Evolutionary conservation across 23 tunicate genomes (phyloP), one percentile per base, ranked within the genome.

Genomic region (Halocynthia roretzi): DNA sequence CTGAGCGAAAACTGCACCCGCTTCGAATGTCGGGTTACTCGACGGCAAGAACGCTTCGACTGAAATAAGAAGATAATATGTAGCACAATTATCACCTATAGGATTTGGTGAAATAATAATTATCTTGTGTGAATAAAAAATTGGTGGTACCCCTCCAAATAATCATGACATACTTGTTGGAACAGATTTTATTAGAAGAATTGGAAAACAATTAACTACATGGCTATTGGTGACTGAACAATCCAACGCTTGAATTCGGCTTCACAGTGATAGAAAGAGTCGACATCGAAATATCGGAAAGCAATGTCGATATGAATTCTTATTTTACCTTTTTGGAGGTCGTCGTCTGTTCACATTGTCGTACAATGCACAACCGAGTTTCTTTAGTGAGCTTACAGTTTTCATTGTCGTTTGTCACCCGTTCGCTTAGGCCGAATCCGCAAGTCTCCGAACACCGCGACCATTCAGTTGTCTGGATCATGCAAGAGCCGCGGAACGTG

Each of bases 401-500:
- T 8, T 69, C 56, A 77, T 96, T 96, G 78, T 89, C 87, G 82
- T 87, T 96, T 6, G 93, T 61, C 7, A 88, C 83, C 52, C 99
- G 75, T 10, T 96, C 91, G 18, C 93, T 81, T 22, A 82, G 52
- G 14, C 96, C 99, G 56, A 86, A 87, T 40, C 93, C 99, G 88
- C 99, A 96, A 53, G 92, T 74, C 65, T 76, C 70, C 50, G 99
- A 89, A 62, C 99, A 96, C 19, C 84, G 83, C 48, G 88, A 80
- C 99, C 99, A 96, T 55, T 93, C 62, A 8, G 96, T 85, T 6
- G 86, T 82, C 62, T 96, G 99, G 14, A 83, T 81, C 96, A 83
- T 82, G 83, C 99, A 96, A 7, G 70, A 51, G n/a, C 69, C 85
- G 6, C 77, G 71, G 83, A 83, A 89, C 6, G 83, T 67, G 53